Evolutionary conservation across 23 tunicate species (phyloP).

Genomic region (Halocynthia aurantium): DNA sequence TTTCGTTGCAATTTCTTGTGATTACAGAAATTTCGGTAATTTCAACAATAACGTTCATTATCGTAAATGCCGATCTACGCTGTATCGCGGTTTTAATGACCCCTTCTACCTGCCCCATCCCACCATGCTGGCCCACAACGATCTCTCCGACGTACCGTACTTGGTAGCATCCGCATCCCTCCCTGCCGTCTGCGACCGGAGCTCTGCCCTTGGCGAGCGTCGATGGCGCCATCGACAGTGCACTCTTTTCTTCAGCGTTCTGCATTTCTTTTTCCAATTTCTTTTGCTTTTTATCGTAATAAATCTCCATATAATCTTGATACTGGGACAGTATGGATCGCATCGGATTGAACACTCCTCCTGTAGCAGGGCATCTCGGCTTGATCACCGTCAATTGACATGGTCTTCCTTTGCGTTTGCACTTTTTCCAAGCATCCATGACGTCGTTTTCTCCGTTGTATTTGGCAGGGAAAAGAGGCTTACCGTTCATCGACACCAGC

Average conservation of each 20-base stretch:
- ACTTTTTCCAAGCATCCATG: conserved; percentile 60
- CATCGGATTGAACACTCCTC: conserved; percentile 59
- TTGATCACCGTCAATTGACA: conserved; percentile 61
- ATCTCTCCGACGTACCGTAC: conserved; percentile 67
- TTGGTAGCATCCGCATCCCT: conserved; percentile 35
- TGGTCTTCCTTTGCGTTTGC: conserved; percentile 39
- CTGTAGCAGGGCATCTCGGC: conserved; percentile 45
- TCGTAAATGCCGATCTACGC: conserved; percentile 20
- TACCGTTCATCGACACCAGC: conserved; percentile 67
- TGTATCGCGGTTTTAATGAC: conserved; percentile 47
- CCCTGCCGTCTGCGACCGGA: conserved; percentile 50
- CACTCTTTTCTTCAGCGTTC: conserved; percentile 30
- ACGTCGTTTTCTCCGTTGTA: conserved; percentile 46
- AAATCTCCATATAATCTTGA: conserved; percentile 49
- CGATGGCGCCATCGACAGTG: conserved; percentile 19
- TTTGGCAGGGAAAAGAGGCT: conserved; percentile 49
- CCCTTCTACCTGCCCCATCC: conserved; percentile 60
- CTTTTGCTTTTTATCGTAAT: conserved; percentile 43
- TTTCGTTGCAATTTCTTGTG: neutral
- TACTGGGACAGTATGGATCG: conserved; percentile 28
- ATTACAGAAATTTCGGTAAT: conserved; percentile 70
- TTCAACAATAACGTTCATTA: conserved; percentile 44
- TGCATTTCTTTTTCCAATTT: conserved; percentile 38
- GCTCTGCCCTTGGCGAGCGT: conserved; percentile 34
- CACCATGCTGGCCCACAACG: conserved; percentile 56